Percentiles rank a stretch among this genome's conserved stretches.
Conservation (phyloP, 2,797 vertebrate species). For the Mastacembelus armatus region DNA sequence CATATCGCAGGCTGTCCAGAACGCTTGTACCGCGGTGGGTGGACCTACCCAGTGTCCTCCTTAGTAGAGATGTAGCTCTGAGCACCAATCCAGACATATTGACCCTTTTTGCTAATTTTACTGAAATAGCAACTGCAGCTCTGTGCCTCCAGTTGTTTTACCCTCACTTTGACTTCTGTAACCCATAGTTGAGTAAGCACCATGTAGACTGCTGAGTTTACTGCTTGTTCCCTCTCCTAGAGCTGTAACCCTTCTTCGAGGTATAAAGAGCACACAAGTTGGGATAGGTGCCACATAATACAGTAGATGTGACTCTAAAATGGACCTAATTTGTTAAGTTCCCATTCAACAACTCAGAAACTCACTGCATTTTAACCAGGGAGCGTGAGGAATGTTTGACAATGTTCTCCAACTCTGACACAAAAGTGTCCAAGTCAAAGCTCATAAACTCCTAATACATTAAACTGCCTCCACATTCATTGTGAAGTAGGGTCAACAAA, state of each 20-base stretch:
- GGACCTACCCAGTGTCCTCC: conserved; percentile 62
- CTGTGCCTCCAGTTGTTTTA: conserved; percentile 1
- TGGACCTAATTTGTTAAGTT: neutral
- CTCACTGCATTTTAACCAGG: neutral
- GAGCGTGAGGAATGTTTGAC: no score
- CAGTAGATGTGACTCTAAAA: neutral
- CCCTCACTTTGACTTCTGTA: conserved; percentile 35
- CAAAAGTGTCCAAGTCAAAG: no score
- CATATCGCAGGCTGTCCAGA: conserved; percentile 80
- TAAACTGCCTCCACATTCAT: no score
- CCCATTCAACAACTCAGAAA: no score
- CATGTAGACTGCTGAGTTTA: conserved; percentile 16
- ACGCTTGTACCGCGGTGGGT: conserved; percentile 82
- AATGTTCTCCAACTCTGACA: no score
- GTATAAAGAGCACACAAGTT: conserved; percentile 5
- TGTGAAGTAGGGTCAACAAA: no score
- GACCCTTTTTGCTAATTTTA: conserved; percentile 25
- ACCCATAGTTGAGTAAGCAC: conserved; percentile 23
- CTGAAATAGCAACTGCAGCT: conserved; percentile 22
- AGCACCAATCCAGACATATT: conserved; percentile 22
- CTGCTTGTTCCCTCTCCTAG: conserved; percentile 24
- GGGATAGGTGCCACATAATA: neutral
- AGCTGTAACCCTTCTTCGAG: conserved; percentile 9
- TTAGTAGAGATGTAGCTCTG: conserved; percentile 54
- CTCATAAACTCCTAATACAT: no score